Conservation (phyloP, 2,113 vertebrate species). For the Melanerpes formicivorus region DNA sequence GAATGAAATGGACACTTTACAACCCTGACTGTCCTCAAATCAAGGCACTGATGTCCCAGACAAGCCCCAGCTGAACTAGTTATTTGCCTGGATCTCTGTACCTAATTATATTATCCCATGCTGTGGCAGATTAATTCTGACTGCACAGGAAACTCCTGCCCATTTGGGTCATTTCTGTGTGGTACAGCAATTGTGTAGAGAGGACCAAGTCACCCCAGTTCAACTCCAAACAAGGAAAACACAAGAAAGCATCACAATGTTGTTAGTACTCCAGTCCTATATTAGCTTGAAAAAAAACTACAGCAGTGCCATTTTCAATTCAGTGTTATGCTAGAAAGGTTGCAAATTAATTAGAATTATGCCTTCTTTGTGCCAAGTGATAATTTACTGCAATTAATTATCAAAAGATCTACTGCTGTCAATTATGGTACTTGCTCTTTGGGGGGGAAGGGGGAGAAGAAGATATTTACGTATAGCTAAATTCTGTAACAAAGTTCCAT, state of each 20-base stretch:
- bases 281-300: constrained; percentile 63
- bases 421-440: constrained; percentile 76
- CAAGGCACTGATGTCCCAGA: neutral
- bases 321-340: constrained; percentile 79
- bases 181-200: neutral
- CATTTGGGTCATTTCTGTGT: constrained; percentile 29
- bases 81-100: constrained; percentile 23
- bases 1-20: neutral
- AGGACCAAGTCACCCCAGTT: neutral
- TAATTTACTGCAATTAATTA: constrained; percentile 87
- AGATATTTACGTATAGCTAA: constrained; percentile 71
- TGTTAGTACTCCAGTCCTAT: constrained; percentile 41
- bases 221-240: constrained; percentile 33
- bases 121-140: constrained; percentile 48
- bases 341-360: constrained; percentile 87
- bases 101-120: constrained; percentile 19
- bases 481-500: constrained; percentile 76
- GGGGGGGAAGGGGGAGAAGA: constrained; percentile 62
- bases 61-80: neutral
- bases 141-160: constrained; percentile 56
- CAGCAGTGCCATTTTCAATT: constrained; percentile 75
- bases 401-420: constrained; percentile 85
- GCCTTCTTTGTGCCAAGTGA: constrained; percentile 85
- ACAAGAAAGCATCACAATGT: constrained; percentile 27
- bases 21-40: neutral